A percentile compares a stretch with the other conserved stretches of the same genome.
Evolutionary conservation across 2,888 invertebrate genomes (phyloP).

Genomic region (Blastobasis adustella): DNA sequence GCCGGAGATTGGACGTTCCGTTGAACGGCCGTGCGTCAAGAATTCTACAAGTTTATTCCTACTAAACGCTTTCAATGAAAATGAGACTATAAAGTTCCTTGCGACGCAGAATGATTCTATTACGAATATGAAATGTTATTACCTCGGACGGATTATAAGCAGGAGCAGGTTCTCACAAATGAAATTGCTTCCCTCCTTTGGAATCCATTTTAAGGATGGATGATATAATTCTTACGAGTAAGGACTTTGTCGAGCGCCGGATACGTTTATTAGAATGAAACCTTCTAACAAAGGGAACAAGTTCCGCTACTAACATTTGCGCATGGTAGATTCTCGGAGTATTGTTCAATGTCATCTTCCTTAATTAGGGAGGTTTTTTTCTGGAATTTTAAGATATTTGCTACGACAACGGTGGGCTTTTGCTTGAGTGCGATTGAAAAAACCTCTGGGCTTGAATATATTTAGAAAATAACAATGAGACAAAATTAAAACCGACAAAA

Average conservation of each 20-base stretch:
- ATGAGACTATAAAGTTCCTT: constrained; percentile 73
- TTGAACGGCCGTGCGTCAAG: constrained; percentile 58
- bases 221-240: constrained; percentile 69
- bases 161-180: constrained; percentile 72
- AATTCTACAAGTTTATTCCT: constrained; percentile 69
- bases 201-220: constrained; percentile 73
- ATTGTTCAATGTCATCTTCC: constrained; percentile 9
- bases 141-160: constrained; percentile 74
- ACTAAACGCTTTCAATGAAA: constrained; percentile 73
- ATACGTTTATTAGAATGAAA: constrained; percentile 40
- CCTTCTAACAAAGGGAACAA: constrained; percentile 10
- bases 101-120: constrained; percentile 73
- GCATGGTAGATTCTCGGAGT: constrained; percentile 9
- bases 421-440: not conserved
- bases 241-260: constrained; percentile 60
- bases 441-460: too few relatives aligned
- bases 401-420: constrained; percentile 1
- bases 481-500: too few relatives aligned
- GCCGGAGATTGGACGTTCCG: constrained; percentile 58
- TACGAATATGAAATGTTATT: constrained; percentile 76
- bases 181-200: constrained; percentile 72
- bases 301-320: constrained; percentile 10
- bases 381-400: constrained; percentile 1
- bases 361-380: constrained; percentile 8
- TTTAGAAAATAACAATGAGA: too few relatives aligned